phyloP scores from a whole-genome alignment of 2,888 invertebrate genomes.

The Oscheius sp. region DNA sequence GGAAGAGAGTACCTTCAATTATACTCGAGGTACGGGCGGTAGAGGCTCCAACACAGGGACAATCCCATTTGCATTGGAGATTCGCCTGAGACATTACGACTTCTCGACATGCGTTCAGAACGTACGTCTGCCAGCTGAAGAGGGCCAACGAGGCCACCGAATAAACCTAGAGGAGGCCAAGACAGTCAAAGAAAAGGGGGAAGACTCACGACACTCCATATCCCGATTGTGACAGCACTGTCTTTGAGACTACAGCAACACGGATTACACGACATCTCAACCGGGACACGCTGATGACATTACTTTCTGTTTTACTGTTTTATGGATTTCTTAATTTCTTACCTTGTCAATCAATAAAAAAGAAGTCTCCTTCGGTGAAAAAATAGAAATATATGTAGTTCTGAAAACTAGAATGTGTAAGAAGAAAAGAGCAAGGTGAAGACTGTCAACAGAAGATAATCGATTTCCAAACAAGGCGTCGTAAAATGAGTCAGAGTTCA shows the following conservation, averaged over 20 bases:
- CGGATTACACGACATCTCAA: slow-evolving; percentile 61
- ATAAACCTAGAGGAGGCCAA: slow-evolving; percentile 54
- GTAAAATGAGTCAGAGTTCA: background rate
- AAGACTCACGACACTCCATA: slow-evolving; percentile 68
- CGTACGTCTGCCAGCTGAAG: slow-evolving; percentile 69
- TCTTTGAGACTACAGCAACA: slow-evolving; percentile 70
- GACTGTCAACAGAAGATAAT: background rate
- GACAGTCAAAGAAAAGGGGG: background rate
- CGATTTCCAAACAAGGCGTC: slow-evolving; percentile 5
- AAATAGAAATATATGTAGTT: background rate
- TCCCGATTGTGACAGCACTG: slow-evolving; percentile 67
- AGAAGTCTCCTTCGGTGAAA: no score
- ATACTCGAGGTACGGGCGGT: slow-evolving; percentile 64
- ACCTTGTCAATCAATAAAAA: no score
- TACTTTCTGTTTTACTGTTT: no score
- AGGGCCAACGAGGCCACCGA: slow-evolving; percentile 62
- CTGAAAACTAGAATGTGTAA: background rate
- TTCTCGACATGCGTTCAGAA: slow-evolving; percentile 62
- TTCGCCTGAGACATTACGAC: slow-evolving; percentile 68
- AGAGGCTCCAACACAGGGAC: slow-evolving; percentile 69
- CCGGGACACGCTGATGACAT: slow-evolving; percentile 24
- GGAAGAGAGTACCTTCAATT: slow-evolving; percentile 60
- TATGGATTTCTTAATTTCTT: no score
- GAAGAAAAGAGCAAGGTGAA: background rate
- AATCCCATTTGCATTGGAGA: slow-evolving; percentile 67